Base-by-base conservation (phyloP, 2,797 vertebrate genomes). In the Squalus acanthias region DNA sequence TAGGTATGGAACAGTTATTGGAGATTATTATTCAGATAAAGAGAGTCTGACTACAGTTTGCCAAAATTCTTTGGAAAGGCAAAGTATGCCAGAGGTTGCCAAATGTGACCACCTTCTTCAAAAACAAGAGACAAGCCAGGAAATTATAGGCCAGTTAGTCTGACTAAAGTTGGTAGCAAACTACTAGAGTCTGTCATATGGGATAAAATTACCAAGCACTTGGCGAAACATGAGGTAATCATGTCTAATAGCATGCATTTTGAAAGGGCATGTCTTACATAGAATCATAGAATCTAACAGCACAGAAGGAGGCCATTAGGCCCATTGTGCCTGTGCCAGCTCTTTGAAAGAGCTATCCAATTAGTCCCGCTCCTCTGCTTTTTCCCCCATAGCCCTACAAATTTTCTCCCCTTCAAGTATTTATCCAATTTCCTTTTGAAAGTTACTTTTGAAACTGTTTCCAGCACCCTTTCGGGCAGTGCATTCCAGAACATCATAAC, bases 121-220 rank as follows among this genome's bases (percentile, higher is more conserved):
- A 91, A 91, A 91, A 63, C 10, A 22, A 63, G 46, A 15, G 53
- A 17, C 5, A 57, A 60, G 53, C 20, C 87, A 89, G 53, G 53
- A 57, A 89, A 89, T 89, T 89, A 89, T 29, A 53, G 57, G 29
- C 53, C 88, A 91, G 88, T 91, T 65, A 65, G 88, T 63, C 57
- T n/a, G 29, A 65, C 7, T 63, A 91, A 91, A 63, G 57, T 60
- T 91, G 88, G 63, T 60, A 24, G 22, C 85, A 91, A 91, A 57
- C 88, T 63, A 63, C 57, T 60, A 29, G 88, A 33, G 24, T 91
- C 29, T 91, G 57, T 63, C 57, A 57, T 63, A 91, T 65, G 50
- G 50, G 53, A 89, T 89, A 50, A 89, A 57, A 89, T 89, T 91
- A n/a, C 88, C 26, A 91, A 91, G 88, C 88, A 91, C 26, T 91